These are phyloP conservation scores for Notothenia coriiceps DNA, from an alignment of 2,113 vertebrate genomes.

Conservation along the genomic window DNA sequence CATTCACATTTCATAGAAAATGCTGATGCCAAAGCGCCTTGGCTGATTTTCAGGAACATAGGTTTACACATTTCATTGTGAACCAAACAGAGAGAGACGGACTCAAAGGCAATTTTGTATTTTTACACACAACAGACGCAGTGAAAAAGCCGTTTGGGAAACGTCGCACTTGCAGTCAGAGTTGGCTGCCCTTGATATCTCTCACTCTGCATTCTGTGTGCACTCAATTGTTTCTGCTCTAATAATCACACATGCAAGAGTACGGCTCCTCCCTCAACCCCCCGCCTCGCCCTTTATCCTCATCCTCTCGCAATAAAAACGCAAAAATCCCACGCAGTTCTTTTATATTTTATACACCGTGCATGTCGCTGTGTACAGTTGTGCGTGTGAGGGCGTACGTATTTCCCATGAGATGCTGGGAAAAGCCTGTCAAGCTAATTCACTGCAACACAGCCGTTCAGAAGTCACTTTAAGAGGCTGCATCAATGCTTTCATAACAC, in stretches of 20 bases:
- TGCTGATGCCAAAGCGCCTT: neutral
- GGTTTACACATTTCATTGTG: neutral
- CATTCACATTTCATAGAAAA: neutral
- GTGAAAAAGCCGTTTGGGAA: slow-evolving; percentile 10
- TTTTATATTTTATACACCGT: neutral
- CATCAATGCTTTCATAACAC: slow-evolving; percentile 21
- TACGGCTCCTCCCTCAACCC: slow-evolving; percentile 26
- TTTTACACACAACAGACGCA: neutral
- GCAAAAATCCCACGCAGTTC: neutral
- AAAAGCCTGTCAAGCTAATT: slow-evolving; percentile 22
- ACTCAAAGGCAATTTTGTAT: slow-evolving; percentile 1
- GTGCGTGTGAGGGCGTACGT: neutral
- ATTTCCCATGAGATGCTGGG: neutral
- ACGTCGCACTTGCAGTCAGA: slow-evolving; percentile 7
- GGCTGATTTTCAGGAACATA: slow-evolving; percentile 3
- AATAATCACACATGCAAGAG: slow-evolving; percentile 76
- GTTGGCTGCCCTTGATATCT: slow-evolving; percentile 38
- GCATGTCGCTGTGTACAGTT: neutral
- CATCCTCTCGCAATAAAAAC: slow-evolving; percentile 12
- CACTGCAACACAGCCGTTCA: neutral
- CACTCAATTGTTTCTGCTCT: slow-evolving; percentile 80
- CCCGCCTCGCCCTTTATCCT: slow-evolving; percentile 34
- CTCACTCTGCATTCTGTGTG: slow-evolving; percentile 65
- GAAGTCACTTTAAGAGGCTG: neutral
- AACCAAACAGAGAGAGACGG: neutral